Evolutionary conservation across 2,797 vertebrate species (phyloP).

Genomic region (Characodon lateralis): DNA sequence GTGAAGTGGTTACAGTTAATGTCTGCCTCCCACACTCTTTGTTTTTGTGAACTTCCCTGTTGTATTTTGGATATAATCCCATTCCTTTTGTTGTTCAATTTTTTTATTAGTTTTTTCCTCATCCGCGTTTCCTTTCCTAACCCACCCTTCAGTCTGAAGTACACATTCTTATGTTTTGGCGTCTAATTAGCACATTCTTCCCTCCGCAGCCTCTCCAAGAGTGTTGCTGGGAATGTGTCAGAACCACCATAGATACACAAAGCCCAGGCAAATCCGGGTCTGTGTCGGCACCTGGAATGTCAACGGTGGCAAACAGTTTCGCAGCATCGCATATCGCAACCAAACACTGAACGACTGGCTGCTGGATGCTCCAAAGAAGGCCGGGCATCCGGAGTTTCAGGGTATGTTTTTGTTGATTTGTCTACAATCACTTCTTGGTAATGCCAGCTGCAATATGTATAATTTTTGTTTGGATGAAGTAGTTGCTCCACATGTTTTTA

Average conservation of each 20-base stretch:
- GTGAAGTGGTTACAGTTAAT: conserved; percentile 11
- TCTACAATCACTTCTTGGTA: not conserved
- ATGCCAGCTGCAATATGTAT: not conserved
- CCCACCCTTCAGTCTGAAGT: conserved; percentile 5
- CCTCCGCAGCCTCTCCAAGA: conserved; percentile 89
- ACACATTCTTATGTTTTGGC: not conserved
- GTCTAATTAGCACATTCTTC: conserved; percentile 28
- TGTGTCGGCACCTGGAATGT: conserved; percentile 97
- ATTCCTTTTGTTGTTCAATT: conserved; percentile 23
- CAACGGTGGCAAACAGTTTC: conserved; percentile 97
- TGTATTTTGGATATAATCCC: conserved; percentile 24
- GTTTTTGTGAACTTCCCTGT: conserved; percentile 34
- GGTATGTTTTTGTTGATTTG: conserved; percentile 75
- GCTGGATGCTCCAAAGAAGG: conserved; percentile 91
- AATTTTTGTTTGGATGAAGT: not conserved
- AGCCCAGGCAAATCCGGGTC: conserved; percentile 90
- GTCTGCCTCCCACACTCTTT: conserved; percentile 11
- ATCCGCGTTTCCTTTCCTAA: conserved; percentile 18
- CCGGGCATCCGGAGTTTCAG: conserved; percentile 91
- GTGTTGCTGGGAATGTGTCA: conserved; percentile 96
- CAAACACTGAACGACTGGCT: conserved; percentile 99
- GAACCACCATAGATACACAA: conserved; percentile 92
- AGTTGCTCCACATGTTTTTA: not conserved
- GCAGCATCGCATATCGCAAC: conserved; percentile 97
- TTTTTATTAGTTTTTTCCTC: conserved; percentile 9